Percentiles rank a stretch among this genome's conserved stretches.
Conservation (phyloP, 2,888 invertebrate species). For the Kryphioiulus occultus region DNA sequence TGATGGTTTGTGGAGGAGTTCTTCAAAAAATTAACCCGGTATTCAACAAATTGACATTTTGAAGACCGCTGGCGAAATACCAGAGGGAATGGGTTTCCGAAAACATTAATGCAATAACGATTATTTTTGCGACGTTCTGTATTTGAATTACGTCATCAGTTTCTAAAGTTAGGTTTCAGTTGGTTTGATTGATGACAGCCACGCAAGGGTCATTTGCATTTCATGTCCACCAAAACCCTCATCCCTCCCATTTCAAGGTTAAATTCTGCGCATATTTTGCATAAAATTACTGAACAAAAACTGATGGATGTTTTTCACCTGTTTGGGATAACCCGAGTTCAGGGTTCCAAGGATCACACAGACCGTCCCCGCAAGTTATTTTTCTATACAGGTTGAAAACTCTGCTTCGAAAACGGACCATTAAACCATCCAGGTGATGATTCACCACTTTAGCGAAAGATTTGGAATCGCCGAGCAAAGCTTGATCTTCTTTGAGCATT, state of each 20-base stretch:
- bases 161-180: too few relatives aligned
- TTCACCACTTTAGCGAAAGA: constrained; percentile 8
- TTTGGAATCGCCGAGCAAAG: background rate
- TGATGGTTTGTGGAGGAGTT: background rate
- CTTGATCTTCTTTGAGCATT: background rate
- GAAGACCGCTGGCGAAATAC: background rate
- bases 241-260: background rate
- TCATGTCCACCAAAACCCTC: background rate
- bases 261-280: background rate
- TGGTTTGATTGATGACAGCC: background rate
- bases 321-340: constrained; percentile 39
- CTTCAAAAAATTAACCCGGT: background rate
- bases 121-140: too few relatives aligned
- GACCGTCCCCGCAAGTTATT: constrained; percentile 37
- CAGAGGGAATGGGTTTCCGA: background rate
- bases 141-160: too few relatives aligned
- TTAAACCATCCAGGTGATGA: constrained; percentile 45
- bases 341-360: constrained; percentile 39
- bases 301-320: background rate
- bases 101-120: background rate
- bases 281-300: background rate
- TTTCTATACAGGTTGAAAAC: constrained; percentile 39
- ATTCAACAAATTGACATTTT: background rate
- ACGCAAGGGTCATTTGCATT: background rate
- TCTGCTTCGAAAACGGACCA: constrained; percentile 45